Evolutionary conservation across 1,140 invertebrate genomes (phyloP).

Genomic region (Sycobia sp.): DNA sequence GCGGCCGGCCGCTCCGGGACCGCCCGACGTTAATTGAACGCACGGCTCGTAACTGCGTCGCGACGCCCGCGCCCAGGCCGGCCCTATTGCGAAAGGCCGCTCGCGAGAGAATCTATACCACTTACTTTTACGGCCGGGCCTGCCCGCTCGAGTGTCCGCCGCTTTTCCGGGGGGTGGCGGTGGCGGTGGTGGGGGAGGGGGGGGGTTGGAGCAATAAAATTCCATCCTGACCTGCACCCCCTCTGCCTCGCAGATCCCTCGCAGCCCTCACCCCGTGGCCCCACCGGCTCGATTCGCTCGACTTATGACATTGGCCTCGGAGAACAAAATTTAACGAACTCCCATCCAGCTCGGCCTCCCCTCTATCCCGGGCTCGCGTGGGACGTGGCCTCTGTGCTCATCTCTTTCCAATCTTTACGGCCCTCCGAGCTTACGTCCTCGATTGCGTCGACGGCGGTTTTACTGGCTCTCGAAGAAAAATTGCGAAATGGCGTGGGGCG

Average conservation of each 20-base stretch:
- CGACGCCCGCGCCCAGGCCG: not conserved
- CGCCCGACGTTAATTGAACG: slow-evolving; percentile 61
- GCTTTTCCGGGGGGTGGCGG: slow-evolving; percentile 33
- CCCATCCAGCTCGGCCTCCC: too few species aligned
- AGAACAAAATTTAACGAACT: not conserved
- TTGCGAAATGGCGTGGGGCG: too few species aligned
- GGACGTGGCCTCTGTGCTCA: too few species aligned
- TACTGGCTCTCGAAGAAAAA: too few species aligned
- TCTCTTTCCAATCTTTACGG: too few species aligned
- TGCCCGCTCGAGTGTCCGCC: slow-evolving; percentile 44
- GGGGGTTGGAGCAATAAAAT: slow-evolving; percentile 32
- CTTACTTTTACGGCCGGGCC: slow-evolving; percentile 54
- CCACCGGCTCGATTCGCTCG: slow-evolving; percentile 29
- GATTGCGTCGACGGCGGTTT: too few species aligned
- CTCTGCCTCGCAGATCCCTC: too few species aligned
- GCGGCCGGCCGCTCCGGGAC: slow-evolving; percentile 48
- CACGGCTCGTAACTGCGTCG: slow-evolving; percentile 52
- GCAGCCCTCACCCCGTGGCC: not conserved
- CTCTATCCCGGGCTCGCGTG: too few species aligned
- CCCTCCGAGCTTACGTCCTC: slow-evolving; percentile 13
- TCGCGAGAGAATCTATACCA: slow-evolving; percentile 50
- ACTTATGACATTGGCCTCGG: slow-evolving; percentile 5
- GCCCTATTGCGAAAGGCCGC: too few species aligned
- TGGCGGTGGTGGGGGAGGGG: too few species aligned
- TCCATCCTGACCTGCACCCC: too few species aligned